phyloP scores from a whole-genome alignment of 2,888 invertebrate genomes.

The Frankliniella fusca region DNA sequence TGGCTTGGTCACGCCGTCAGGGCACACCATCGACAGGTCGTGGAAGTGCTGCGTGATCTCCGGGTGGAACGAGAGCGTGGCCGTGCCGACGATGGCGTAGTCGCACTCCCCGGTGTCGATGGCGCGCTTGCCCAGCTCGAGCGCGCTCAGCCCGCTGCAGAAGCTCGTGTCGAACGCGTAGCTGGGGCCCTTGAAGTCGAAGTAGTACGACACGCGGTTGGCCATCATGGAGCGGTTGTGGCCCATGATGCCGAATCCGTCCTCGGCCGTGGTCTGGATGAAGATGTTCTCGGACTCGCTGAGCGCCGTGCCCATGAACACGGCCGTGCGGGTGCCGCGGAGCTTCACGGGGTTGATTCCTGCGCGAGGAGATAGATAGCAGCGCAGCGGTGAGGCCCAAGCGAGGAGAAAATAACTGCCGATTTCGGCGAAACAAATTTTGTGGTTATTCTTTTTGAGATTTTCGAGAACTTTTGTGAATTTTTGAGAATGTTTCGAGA shows the following conservation, averaged over 20 bases:
- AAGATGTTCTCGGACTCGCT: conserved; percentile 40
- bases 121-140: conserved; percentile 48
- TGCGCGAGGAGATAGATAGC: conserved; percentile 40
- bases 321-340: conserved; percentile 29
- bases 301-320: conserved; percentile 52
- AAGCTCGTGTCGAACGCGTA: conserved; percentile 57
- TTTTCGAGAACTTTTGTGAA: too few relatives aligned
- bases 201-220: conserved; percentile 58
- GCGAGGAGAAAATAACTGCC: too few relatives aligned
- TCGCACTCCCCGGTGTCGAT: conserved; percentile 49
- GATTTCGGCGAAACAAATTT: too few relatives aligned
- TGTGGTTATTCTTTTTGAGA: too few relatives aligned
- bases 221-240: conserved; percentile 60
- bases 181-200: conserved; percentile 53
- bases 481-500: too few relatives aligned
- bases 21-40: conserved; percentile 53
- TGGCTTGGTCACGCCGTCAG: conserved; percentile 54
- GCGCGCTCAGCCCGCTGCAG: conserved; percentile 54
- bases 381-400: conserved; percentile 27
- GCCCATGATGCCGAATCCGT: conserved; percentile 63
- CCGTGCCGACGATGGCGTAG: conserved; percentile 56
- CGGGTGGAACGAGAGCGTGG: conserved; percentile 54
- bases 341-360: neutral
- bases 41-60: conserved; percentile 54
- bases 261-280: conserved; percentile 14